Evolutionary conservation across 1,140 invertebrate species (phyloP), one percentile per base, ranked within the genome.

Genomic region (Vollenhovia emeryi): DNA sequence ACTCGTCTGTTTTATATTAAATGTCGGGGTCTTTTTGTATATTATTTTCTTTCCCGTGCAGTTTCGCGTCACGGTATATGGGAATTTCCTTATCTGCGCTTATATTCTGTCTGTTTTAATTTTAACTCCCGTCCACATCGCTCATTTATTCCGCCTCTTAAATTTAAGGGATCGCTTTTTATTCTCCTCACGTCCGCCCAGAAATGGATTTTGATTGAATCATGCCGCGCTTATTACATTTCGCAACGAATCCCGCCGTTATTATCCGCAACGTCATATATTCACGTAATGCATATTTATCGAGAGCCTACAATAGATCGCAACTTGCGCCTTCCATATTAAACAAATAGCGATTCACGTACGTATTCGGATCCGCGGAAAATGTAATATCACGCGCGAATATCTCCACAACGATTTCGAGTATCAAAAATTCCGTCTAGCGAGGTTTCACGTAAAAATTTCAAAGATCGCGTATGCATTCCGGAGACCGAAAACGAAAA

Each of bases 371-470:
- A 43, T 21, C 13, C 18, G 24, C 21, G 50, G 27, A 43, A 80
- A 71, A 71, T 33, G 21, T 40, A 69, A 69, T 40, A 71, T 55
- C n/a, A n/a, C 6, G 15, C 48, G 18, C 7, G 18, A 80, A 80
- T 55, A 40, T 43, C 24, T 30, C 18, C 36, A 15, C 55, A 80
- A 57, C 7, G 1, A 6, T 82, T 40, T 33, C 24, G 57, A 24
- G 43, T 33, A 71, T 57, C 24, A 82, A 82, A 73, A 57, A 73
- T 71, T 82, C 50, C n/a, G 50, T 66, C n/a, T 66, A 24, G n/a
- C 7, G 24, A 7, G n/a, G 33, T 73, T 59, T 82, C n/a, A 30
- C 21, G 66, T 40, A 73, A 73, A 73, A 82, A 57, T 45, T 33
- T 57, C 15, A 57, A 43, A 57, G 13, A 80, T 45, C 36, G 8